Percentiles rank a stretch among this genome's conserved stretches.
Conservation (phyloP, 2,113 vertebrate genomes). For the Strigops habroptila region DNA sequence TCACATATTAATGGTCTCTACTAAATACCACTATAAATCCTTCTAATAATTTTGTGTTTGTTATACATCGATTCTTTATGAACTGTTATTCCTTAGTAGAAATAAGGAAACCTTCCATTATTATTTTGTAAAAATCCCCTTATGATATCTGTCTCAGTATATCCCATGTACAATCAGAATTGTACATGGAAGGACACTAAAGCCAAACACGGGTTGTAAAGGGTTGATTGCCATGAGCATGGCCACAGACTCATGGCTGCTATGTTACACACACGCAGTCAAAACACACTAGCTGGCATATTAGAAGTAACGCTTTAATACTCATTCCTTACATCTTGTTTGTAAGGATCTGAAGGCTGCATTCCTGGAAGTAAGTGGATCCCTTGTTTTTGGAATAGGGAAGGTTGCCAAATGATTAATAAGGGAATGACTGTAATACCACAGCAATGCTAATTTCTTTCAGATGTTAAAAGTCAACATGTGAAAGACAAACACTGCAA, state of each 20-base stretch:
- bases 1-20: background rate
- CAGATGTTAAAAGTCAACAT: background rate
- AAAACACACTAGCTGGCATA: fast-evolving
- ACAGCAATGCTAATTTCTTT: background rate
- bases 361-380: background rate
- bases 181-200: fast-evolving
- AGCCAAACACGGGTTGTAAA: background rate
- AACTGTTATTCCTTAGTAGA: background rate
- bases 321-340: background rate
- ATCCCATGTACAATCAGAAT: too few species aligned
- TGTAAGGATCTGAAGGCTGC: background rate
- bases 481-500: background rate
- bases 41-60: background rate
- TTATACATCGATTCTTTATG: background rate
- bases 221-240: background rate
- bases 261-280: background rate
- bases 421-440: background rate
- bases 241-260: background rate
- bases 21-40: background rate
- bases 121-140: background rate
- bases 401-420: constrained; percentile 3
- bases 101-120: background rate
- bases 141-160: fast-evolving
- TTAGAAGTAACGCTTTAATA: background rate
- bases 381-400: background rate